Evolutionary conservation across 2,797 vertebrate genomes (phyloP).

Genomic region (Cyprinodon diabolis): DNA sequence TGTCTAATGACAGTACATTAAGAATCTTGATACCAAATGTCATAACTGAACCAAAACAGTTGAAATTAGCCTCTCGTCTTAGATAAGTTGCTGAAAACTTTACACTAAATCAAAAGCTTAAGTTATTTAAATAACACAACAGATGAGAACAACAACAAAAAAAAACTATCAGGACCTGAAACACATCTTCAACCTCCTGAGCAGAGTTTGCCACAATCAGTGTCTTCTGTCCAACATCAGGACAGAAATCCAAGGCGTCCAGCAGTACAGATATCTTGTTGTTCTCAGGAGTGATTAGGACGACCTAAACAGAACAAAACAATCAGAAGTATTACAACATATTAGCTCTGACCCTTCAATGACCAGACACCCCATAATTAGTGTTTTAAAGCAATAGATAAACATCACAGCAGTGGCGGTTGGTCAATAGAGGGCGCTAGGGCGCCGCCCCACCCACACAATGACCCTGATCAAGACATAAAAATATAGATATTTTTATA

Average conservation of each 20-base stretch:
- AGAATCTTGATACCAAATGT: no score
- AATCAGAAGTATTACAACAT: neutral
- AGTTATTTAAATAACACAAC: neutral
- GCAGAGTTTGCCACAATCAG: constrained; percentile 83
- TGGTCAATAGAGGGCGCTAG: no score
- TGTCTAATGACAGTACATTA: no score
- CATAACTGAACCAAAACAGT: no score
- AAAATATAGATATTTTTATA: no score
- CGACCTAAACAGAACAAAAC: constrained; percentile 69
- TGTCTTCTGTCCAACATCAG: constrained; percentile 84
- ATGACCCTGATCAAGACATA: no score
- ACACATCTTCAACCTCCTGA: constrained; percentile 85
- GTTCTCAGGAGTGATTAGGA: constrained; percentile 81
- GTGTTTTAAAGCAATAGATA: neutral
- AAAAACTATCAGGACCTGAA: constrained; percentile 75
- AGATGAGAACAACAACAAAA: neutral
- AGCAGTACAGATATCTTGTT: constrained; percentile 83
- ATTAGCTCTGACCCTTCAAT: neutral
- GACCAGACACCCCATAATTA: neutral
- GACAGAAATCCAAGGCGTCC: constrained; percentile 79
- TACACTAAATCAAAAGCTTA: neutral
- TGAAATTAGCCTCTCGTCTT: no score
- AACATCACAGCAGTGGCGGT: neutral
- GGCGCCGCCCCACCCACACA: no score
- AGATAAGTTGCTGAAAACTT: no score